Base-by-base conservation (phyloP, 2,888 invertebrate genomes). In the Erebia ligea region DNA sequence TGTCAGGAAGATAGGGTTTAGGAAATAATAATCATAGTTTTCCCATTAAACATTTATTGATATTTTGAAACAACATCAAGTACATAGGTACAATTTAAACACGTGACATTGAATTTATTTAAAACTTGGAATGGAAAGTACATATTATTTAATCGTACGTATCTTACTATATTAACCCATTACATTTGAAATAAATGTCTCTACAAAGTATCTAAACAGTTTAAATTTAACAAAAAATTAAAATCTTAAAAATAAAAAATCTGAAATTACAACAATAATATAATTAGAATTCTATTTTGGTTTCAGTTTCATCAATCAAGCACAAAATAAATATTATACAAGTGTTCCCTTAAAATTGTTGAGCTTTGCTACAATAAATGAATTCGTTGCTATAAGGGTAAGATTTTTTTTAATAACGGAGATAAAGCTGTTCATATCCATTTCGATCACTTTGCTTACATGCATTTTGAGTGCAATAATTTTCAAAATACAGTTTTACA, bases 11-110 rank as follows among this genome's bases (percentile, higher is more conserved):
- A 42, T 42, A 42, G 42, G 42, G 11, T 42, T 42, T 11, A 42
- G 45, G 3, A 45, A 45, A 45, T 65, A 59, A 66, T 54, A 71
- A 67, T 50, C 1, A 8, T 48, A 45, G n/a, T 5, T 40, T 21
- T 63, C 48, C 34, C 19, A 67, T 48, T 34, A 62, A 68, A 56
- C 54, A 64, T 72, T 72, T 70, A 73, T 70, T 70, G 63, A 73
- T 50, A 54, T 56, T 34, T 50, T 34, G 17, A 50, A 61, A 61
- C 59, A 64, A 64, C 64, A 68, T 58, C 58, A n/a, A 70, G 50
- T 63, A 17, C 40, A 13, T 50, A 34, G 45, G 17, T 52, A 52
- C 11, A 17, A 40, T 54, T 52, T 34, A 17, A 50, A 52, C 40
- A 59, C 58, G 19, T 54, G 34, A 42, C 42, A 42, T 42, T 40